A percentile compares a stretch with the other conserved stretches of the same genome.
phyloP scores from a whole-genome alignment of 1,140 invertebrate species.

The Tetraneura akinire region DNA sequence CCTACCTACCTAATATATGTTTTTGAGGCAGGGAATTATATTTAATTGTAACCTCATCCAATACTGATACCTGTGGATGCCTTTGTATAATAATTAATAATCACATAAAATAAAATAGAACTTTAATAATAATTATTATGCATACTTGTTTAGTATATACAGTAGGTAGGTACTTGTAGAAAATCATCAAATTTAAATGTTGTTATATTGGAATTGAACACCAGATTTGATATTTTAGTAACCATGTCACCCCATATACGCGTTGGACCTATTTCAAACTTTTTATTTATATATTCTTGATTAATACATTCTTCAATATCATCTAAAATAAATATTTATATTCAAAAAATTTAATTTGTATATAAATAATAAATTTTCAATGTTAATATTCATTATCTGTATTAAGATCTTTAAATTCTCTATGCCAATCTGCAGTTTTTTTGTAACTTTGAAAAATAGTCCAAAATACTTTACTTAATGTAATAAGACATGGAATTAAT shows the following conservation, averaged over 20 bases:
- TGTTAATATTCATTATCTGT: conserved; percentile 41
- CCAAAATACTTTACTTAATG: conserved; percentile 82
- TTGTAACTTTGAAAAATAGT: conserved; percentile 80
- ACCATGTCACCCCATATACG: conserved; percentile 94
- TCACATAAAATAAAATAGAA: too few relatives aligned
- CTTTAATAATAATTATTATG: neutral
- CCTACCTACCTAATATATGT: too few relatives aligned
- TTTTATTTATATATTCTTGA: conserved; percentile 81
- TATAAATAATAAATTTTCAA: too few relatives aligned
- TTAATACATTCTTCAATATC: conserved; percentile 70
- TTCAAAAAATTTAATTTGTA: too few relatives aligned
- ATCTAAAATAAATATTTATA: conserved; percentile 54
- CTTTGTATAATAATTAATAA: too few relatives aligned
- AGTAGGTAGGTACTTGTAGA: conserved; percentile 86
- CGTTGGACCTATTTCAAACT: conserved; percentile 80
- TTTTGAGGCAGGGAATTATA: too few relatives aligned
- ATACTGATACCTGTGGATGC: too few relatives aligned
- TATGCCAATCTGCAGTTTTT: conserved; percentile 79
- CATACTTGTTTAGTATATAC: conserved; percentile 77
- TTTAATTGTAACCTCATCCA: too few relatives aligned
- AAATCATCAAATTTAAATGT: conserved; percentile 93
- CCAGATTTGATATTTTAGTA: conserved; percentile 80
- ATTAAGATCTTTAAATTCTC: conserved; percentile 58
- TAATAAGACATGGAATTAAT: conserved; percentile 78
- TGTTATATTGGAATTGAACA: conserved; percentile 76